These are phyloP conservation scores for Eristalis intricaria DNA, from an alignment of 2,888 invertebrate species.

Conservation along the genomic window DNA sequence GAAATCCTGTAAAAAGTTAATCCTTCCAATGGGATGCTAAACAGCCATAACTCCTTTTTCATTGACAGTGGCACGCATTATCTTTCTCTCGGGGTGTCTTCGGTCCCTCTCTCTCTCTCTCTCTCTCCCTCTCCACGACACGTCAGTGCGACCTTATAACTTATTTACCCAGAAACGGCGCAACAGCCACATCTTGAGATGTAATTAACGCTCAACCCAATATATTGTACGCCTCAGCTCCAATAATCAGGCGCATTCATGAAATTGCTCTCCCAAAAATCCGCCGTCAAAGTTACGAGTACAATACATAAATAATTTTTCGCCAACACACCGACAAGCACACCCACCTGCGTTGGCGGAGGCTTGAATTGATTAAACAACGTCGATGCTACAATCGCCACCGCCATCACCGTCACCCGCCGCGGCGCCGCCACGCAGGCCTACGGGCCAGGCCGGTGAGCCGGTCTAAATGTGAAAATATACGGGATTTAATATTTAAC, in stretches of 20 bases:
- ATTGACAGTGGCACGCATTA: slow-evolving; percentile 1
- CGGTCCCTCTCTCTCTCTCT: neutral
- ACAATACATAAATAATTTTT: slow-evolving; percentile 4
- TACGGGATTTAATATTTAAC: slow-evolving; percentile 54
- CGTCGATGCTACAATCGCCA: neutral
- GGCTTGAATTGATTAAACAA: slow-evolving; percentile 22
- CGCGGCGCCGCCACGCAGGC: neutral
- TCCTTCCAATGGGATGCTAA: neutral
- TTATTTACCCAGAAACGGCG: slow-evolving; percentile 17
- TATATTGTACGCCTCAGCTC: slow-evolving; percentile 6
- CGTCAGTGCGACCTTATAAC: neutral
- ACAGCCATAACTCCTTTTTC: slow-evolving; percentile 9
- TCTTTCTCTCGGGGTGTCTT: neutral
- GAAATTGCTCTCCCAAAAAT: neutral
- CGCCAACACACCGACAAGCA: neutral
- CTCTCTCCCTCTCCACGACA: neutral
- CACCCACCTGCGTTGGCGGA: neutral
- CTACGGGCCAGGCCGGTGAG: neutral
- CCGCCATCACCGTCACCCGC: neutral
- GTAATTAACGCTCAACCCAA: slow-evolving; percentile 47
- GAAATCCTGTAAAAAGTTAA: slow-evolving; percentile 6
- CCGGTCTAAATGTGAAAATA: slow-evolving; percentile 29
- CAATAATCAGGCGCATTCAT: slow-evolving; percentile 36
- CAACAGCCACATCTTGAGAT: slow-evolving; percentile 18
- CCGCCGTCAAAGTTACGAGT: slow-evolving; percentile 5